These are phyloP conservation scores for Abrostola triplasia DNA, from an alignment of 2,888 invertebrate genomes.

Conservation along the genomic window DNA sequence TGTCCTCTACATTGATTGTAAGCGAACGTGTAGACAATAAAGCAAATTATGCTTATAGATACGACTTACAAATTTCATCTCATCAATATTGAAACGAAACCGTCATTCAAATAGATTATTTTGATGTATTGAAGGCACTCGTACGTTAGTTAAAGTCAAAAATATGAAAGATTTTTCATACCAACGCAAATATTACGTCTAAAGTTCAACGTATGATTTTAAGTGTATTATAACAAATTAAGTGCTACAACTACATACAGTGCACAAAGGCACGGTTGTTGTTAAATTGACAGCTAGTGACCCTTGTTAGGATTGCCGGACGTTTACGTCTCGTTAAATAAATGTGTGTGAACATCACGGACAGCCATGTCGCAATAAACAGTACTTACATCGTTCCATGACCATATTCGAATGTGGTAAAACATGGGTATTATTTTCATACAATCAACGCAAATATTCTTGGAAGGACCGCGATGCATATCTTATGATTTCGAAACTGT, in stretches of 20 bases:
- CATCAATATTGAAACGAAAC: constrained; percentile 59
- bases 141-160: constrained; percentile 8
- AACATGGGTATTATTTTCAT: constrained; percentile 53
- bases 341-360: constrained; percentile 59
- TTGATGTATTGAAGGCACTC: constrained; percentile 17
- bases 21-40: constrained; percentile 76
- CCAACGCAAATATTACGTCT: constrained; percentile 13
- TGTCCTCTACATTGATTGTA: constrained; percentile 76
- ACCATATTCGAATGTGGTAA: constrained; percentile 50
- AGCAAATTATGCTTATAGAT: constrained; percentile 70
- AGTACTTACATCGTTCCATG: constrained; percentile 44
- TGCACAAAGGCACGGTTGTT: constrained; percentile 62
- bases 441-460: constrained; percentile 48
- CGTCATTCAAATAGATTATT: constrained; percentile 53
- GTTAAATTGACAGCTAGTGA: constrained; percentile 68
- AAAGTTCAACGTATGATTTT: constrained; percentile 34
- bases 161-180: constrained; percentile 3
- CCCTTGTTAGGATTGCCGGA: constrained; percentile 68
- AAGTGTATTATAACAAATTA: constrained; percentile 19
- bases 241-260: constrained; percentile 52
- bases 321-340: constrained; percentile 67
- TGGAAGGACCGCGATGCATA: constrained; percentile 41
- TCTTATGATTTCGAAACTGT: constrained; percentile 28
- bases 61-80: constrained; percentile 63
- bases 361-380: constrained; percentile 58